Conservation (phyloP, 2,888 invertebrate species). For the Chrysodeixis includens region DNA sequence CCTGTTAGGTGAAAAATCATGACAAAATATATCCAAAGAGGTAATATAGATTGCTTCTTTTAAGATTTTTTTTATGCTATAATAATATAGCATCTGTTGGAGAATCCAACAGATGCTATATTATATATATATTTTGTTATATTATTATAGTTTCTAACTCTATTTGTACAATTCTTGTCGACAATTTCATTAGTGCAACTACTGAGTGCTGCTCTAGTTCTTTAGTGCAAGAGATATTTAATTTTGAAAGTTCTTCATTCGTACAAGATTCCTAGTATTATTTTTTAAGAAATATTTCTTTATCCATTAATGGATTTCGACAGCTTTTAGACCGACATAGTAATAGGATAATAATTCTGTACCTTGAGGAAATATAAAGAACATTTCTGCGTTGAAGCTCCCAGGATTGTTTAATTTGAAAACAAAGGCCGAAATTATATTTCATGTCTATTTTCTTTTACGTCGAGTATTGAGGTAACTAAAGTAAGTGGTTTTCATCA, state of each 20-base stretch:
- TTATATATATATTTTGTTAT: too few species aligned
- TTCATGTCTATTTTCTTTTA: constrained; percentile 10
- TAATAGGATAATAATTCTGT: background rate
- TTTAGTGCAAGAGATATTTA: background rate
- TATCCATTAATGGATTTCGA: too few species aligned
- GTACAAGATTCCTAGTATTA: background rate
- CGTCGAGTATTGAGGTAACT: constrained; percentile 3
- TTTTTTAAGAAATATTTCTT: background rate
- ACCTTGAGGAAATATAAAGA: background rate
- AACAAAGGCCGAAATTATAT: background rate
- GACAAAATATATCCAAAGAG: too few species aligned
- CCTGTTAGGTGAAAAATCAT: too few species aligned
- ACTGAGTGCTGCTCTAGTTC: background rate
- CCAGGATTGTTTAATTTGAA: background rate
- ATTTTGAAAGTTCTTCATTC: background rate
- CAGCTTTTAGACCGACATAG: too few species aligned
- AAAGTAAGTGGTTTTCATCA: constrained; percentile 30
- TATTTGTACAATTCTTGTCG: constrained; percentile 1
- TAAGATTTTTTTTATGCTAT: too few species aligned
- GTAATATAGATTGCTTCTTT: too few species aligned
- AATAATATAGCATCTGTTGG: too few species aligned
- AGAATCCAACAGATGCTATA: too few species aligned
- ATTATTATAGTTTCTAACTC: too few species aligned
- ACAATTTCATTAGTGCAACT: background rate
- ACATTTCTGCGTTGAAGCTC: background rate